These are phyloP conservation scores for Dinomys branickii DNA, from an alignment of 2,113 vertebrate genomes.

Conservation along the genomic window DNA sequence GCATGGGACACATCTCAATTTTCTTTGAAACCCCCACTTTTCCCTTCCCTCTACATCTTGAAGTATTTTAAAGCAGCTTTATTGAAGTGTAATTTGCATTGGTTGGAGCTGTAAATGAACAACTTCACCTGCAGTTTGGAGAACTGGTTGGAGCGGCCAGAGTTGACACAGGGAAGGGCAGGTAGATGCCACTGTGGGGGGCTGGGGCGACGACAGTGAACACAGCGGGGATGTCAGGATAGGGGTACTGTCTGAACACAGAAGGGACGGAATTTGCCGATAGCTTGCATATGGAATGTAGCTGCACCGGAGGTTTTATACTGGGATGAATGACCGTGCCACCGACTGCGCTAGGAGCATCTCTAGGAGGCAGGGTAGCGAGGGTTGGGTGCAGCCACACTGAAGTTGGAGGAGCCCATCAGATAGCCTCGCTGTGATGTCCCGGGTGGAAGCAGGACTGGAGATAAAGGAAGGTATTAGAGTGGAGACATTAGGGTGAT, in stretches of 20 bases:
- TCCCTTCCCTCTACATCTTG: neutral
- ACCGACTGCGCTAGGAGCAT: neutral
- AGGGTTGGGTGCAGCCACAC: neutral
- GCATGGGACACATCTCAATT: neutral
- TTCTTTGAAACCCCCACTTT: neutral
- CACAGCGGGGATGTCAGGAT: neutral
- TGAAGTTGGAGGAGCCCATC: neutral
- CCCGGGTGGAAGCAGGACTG: neutral
- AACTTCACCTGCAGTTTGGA: neutral
- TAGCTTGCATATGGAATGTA: neutral
- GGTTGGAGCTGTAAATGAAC: neutral
- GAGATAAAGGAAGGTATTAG: neutral
- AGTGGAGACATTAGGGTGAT: neutral
- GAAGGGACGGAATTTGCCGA: neutral
- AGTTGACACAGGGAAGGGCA: neutral
- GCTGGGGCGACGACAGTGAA: neutral
- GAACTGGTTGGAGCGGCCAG: neutral
- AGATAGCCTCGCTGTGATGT: neutral
- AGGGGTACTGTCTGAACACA: neutral
- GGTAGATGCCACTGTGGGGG: neutral
- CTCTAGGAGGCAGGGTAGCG: neutral
- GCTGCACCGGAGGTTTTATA: neutral
- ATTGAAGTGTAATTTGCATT: neutral
- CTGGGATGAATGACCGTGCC: too few species aligned
- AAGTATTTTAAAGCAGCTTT: neutral